A percentile compares a stretch with the other conserved stretches of the same genome.
Evolutionary conservation across 1,140 invertebrate genomes (phyloP).

Genomic region (Drosophila jambulina): DNA sequence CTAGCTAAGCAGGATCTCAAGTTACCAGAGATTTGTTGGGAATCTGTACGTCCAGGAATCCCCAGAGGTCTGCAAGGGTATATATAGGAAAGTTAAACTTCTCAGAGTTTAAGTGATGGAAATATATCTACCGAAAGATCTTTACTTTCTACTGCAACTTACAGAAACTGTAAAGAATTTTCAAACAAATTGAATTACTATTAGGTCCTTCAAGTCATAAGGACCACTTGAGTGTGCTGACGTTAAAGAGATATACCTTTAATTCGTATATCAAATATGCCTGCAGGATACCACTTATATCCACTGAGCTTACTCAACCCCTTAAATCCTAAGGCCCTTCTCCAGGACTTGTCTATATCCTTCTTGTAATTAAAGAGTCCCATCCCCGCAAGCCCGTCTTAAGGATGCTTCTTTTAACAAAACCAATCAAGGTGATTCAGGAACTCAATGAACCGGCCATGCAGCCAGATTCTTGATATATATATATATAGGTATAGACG

Average conservation of each 20-base stretch:
- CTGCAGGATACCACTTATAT: not conserved
- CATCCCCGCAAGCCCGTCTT: constrained; percentile 4
- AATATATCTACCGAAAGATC: not conserved
- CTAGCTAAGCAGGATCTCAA: not conserved
- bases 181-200: too few relatives aligned
- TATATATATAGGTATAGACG: constrained; percentile 6
- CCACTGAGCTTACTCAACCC: not conserved
- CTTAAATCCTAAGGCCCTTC: not conserved
- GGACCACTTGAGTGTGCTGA: not conserved
- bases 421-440: not conserved
- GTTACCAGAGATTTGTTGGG: too few relatives aligned
- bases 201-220: not conserved
- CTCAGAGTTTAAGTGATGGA: too few relatives aligned
- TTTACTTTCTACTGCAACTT: not conserved
- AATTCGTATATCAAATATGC: not conserved
- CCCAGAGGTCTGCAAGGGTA: too few relatives aligned
- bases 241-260: too few relatives aligned
- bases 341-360: not conserved
- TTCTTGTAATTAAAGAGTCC: not conserved
- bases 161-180: too few relatives aligned
- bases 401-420: not conserved
- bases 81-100: too few relatives aligned
- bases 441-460: not conserved
- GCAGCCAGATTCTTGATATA: constrained; percentile 2
- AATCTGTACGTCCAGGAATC: too few relatives aligned